phyloP scores from a whole-genome alignment of 2,113 vertebrate genomes.

The Eretmochelys imbricata region DNA sequence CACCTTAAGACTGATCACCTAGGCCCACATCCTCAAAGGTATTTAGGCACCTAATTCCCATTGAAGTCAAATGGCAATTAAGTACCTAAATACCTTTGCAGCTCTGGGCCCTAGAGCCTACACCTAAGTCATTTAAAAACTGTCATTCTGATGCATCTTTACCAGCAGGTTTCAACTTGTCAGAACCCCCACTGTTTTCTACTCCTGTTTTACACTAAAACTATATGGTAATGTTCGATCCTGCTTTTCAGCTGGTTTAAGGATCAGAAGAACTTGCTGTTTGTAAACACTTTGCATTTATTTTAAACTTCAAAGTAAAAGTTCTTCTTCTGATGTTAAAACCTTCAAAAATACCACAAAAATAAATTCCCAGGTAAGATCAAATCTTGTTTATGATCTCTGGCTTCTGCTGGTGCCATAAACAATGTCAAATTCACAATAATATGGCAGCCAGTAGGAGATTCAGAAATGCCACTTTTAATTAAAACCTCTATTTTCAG shows the following conservation, averaged over 20 bases:
- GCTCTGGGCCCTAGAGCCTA: neutral
- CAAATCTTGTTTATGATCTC: neutral
- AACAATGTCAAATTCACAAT: neutral
- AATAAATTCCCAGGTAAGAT: neutral
- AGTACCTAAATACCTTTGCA: neutral
- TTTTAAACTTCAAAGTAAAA: neutral
- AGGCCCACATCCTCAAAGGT: neutral
- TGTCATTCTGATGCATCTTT: neutral
- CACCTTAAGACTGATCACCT: neutral
- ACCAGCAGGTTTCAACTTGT: neutral
- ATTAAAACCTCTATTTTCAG: neutral
- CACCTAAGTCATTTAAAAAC: neutral
- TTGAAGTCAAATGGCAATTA: neutral
- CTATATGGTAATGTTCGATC: neutral
- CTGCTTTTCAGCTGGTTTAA: neutral
- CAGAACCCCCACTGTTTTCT: neutral
- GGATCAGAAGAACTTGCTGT: neutral
- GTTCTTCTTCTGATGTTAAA: neutral
- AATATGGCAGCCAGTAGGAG: neutral
- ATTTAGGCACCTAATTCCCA: neutral
- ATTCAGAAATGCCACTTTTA: neutral
- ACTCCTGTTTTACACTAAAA: neutral
- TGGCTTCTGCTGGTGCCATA: neutral
- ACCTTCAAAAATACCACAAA: neutral
- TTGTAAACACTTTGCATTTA: neutral